phyloP scores from a whole-genome alignment of 2,113 vertebrate genomes.

The Macquaria australasica region DNA sequence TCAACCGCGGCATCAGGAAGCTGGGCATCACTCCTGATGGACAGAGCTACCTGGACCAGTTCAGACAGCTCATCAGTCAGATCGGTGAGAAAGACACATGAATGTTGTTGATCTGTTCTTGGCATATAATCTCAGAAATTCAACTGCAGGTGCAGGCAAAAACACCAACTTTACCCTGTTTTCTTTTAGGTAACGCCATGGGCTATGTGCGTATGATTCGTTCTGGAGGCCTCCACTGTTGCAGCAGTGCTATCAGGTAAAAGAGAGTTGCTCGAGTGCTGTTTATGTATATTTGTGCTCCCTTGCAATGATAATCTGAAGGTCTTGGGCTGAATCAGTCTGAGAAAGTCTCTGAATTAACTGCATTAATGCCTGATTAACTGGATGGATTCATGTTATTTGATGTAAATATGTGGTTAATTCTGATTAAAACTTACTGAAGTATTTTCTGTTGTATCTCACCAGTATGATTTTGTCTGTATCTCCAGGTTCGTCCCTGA shows the following conservation, averaged over 20 bases:
- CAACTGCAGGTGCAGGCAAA: background rate
- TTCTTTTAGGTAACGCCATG: conserved; percentile 94
- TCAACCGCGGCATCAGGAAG: conserved; percentile 98
- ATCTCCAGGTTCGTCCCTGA: conserved; percentile 95
- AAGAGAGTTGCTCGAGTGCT: background rate
- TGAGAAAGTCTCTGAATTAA: background rate
- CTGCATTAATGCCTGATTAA: background rate
- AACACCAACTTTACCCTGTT: background rate
- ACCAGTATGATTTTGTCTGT: background rate
- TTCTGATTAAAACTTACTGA: background rate
- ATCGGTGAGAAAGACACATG: conserved; percentile 87
- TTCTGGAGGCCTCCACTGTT: conserved; percentile 97
- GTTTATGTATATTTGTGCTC: background rate
- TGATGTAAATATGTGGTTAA: background rate
- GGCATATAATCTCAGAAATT: background rate
- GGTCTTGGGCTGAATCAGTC: background rate
- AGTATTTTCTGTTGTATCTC: background rate
- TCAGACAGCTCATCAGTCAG: conserved; percentile 98
- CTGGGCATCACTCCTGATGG: conserved; percentile 97
- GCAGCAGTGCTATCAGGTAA: conserved; percentile 98
- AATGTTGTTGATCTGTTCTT: background rate
- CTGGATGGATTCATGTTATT: background rate
- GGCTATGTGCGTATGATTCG: conserved; percentile 99
- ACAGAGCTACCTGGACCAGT: conserved; percentile 98
- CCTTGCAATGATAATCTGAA: background rate